Percentiles rank a stretch among this genome's conserved stretches.
phyloP scores from a whole-genome alignment of 2,113 vertebrate species.

The Sclerurus mexicanus region DNA sequence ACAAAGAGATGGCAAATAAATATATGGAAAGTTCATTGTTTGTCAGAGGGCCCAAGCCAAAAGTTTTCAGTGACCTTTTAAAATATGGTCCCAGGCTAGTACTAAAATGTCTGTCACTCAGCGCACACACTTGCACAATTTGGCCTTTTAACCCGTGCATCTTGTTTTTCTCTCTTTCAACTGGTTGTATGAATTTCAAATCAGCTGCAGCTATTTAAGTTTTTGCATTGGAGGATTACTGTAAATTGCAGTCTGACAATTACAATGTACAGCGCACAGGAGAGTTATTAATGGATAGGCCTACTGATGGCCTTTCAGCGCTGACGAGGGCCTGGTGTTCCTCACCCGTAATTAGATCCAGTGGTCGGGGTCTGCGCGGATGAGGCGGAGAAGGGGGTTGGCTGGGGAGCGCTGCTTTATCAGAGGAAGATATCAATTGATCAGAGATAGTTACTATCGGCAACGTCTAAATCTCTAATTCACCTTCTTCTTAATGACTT shows the following conservation, averaged over 20 bases:
- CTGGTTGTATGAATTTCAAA: conserved; percentile 83
- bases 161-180: conserved; percentile 86
- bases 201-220: conserved; percentile 82
- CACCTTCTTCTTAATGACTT: conserved; percentile 81
- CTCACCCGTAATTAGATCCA: conserved; percentile 89
- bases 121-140: conserved; percentile 79
- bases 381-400: conserved; percentile 32
- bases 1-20: conserved; percentile 94
- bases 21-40: conserved; percentile 89
- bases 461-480: conserved; percentile 74
- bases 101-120: conserved; percentile 94
- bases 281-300: conserved; percentile 87
- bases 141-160: conserved; percentile 82
- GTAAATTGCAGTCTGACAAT: conserved; percentile 89
- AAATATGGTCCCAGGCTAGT: conserved; percentile 85
- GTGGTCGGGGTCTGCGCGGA: conserved; percentile 63
- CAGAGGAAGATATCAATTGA: conserved; percentile 85
- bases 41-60: conserved; percentile 84
- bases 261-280: conserved; percentile 87
- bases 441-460: conserved; percentile 77
- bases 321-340: conserved; percentile 79
- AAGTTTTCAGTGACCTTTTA: conserved; percentile 88
- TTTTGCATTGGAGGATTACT: conserved; percentile 84
- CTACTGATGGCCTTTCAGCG: conserved; percentile 88
- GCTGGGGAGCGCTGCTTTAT: conserved; percentile 54